A percentile compares a stretch with the other conserved stretches of the same genome.
phyloP scores from a whole-genome alignment of 2,113 vertebrate genomes.

The Cyanoramphus novaezelandiae region DNA sequence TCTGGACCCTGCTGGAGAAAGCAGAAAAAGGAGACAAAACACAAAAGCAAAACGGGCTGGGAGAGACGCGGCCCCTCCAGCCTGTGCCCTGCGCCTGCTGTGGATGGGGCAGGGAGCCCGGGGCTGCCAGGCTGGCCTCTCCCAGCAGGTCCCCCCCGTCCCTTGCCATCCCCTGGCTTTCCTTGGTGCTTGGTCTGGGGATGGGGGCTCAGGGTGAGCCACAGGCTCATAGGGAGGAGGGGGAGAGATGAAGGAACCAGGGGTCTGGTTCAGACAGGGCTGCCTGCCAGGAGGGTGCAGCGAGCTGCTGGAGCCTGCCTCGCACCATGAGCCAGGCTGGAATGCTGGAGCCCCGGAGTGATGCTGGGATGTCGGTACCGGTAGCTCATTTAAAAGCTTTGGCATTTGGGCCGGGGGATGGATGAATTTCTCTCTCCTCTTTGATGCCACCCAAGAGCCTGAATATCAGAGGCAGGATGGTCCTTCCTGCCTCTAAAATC shows the following conservation, averaged over 20 bases:
- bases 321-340: accelerated
- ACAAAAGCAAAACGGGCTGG: background rate
- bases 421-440: background rate
- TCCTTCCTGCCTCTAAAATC: background rate
- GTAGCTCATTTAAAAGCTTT: background rate
- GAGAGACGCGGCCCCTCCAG: background rate
- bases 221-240: accelerated
- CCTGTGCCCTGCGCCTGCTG: background rate
- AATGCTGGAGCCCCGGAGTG: background rate
- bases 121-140: background rate
- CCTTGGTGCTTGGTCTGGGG: accelerated
- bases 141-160: accelerated
- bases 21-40: background rate
- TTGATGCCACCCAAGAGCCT: background rate
- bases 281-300: background rate
- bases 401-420: background rate
- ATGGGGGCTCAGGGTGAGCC: background rate
- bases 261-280: background rate
- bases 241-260: background rate
- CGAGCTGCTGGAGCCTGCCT: background rate
- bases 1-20: constrained; percentile 58
- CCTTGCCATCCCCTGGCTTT: background rate
- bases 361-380: background rate
- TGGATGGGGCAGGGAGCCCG: background rate
- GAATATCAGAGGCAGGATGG: background rate